phyloP scores from a whole-genome alignment of 2,113 vertebrate genomes.

The Neotoma lepida region DNA sequence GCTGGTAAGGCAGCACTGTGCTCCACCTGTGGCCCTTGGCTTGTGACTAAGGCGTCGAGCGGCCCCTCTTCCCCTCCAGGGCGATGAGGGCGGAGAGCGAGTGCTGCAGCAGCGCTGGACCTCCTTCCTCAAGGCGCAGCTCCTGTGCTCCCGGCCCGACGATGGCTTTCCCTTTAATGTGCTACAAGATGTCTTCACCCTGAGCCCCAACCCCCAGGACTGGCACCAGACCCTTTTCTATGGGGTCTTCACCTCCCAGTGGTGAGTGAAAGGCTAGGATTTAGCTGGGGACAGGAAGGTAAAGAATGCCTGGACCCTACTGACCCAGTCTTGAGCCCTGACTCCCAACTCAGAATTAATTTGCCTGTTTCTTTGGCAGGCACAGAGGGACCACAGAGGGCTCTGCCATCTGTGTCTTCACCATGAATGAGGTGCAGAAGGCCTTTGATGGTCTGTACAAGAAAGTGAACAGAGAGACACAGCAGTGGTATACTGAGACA shows the following conservation, averaged over 20 bases:
- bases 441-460: conserved; percentile 93
- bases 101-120: conserved; percentile 98
- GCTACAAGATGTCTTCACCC: conserved; percentile 95
- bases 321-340: background rate
- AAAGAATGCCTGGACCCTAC: background rate
- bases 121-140: conserved; percentile 96
- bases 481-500: conserved; percentile 97
- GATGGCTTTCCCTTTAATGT: conserved; percentile 98
- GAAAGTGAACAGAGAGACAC: conserved; percentile 95
- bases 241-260: conserved; percentile 96
- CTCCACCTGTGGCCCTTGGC: rapidly evolving
- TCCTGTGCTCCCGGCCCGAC: conserved; percentile 92
- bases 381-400: conserved; percentile 91
- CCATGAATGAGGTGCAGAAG: conserved; percentile 91
- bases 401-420: conserved; percentile 95
- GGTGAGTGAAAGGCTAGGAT: conserved; percentile 87
- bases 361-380: conserved; percentile 81
- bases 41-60: background rate
- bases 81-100: conserved; percentile 94
- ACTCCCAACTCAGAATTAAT: background rate
- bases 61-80: conserved; percentile 80
- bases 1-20: rapidly evolving
- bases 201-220: conserved; percentile 88
- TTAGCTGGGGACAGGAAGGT: background rate
- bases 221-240: conserved; percentile 94